Percentiles rank a stretch among this genome's conserved stretches.
phyloP scores from a whole-genome alignment of 53 echinoderm and acorn worm genomes.

The Echinometra lucunter region DNA sequence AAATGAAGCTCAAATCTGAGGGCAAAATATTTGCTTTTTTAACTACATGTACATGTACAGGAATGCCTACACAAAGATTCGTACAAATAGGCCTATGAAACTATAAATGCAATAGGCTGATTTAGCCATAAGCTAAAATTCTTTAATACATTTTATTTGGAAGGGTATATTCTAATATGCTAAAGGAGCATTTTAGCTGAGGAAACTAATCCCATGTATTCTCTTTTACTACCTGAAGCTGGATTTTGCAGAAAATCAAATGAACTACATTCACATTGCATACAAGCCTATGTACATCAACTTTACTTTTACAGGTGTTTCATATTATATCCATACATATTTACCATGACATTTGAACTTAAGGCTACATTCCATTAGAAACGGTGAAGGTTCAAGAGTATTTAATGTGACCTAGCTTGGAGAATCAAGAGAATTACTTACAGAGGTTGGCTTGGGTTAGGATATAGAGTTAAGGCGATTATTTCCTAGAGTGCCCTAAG shows the following conservation, averaged over 20 bases:
- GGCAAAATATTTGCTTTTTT: background rate
- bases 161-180: background rate
- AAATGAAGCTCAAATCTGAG: too few species aligned
- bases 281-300: background rate
- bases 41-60: background rate
- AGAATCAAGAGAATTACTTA: background rate
- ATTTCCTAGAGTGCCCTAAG: background rate
- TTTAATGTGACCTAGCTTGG: background rate
- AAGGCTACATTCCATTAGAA: background rate
- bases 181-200: background rate
- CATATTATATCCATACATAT: slow-evolving; percentile 15
- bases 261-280: background rate
- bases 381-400: slow-evolving; percentile 8
- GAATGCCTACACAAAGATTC: too few species aligned
- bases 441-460: background rate
- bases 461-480: background rate
- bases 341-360: background rate
- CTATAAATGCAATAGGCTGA: too few species aligned
- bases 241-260: background rate
- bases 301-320: background rate
- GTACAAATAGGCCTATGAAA: too few species aligned
- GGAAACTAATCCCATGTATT: background rate
- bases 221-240: background rate
- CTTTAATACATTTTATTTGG: background rate
- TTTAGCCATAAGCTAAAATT: too few species aligned